phyloP scores from a whole-genome alignment of 2,113 vertebrate species.

The Misgurnus mizolepis region DNA sequence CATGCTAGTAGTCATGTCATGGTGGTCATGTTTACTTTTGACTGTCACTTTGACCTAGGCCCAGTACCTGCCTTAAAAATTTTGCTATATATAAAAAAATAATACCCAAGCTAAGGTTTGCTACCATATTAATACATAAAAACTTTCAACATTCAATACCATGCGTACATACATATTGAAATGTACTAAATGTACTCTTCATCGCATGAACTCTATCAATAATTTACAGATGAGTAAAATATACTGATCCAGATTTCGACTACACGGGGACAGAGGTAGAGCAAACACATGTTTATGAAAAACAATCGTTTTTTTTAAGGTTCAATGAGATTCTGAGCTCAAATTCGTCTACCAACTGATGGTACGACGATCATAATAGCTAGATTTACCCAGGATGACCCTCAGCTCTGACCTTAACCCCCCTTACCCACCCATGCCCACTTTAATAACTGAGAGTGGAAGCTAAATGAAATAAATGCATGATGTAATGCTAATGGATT shows the following conservation, averaged over 20 bases:
- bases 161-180: background rate
- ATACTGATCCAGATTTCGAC: conserved; percentile 4
- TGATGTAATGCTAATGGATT: background rate
- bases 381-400: background rate
- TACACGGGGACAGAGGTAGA: background rate
- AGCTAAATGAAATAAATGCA: background rate
- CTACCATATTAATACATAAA: too few species aligned
- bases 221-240: conserved; percentile 18
- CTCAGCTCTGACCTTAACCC: background rate
- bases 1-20: too few species aligned
- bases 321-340: background rate
- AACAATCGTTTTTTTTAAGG: background rate
- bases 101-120: too few species aligned
- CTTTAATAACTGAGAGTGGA: background rate
- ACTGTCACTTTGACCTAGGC: too few species aligned
- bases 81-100: too few species aligned
- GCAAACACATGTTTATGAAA: background rate
- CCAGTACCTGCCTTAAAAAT: background rate
- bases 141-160: too few species aligned
- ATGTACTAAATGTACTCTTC: background rate
- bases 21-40: too few species aligned
- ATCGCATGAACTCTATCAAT: conserved; percentile 25
- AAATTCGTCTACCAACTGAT: background rate
- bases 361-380: background rate
- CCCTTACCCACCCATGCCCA: background rate